Base-by-base conservation (phyloP, 2,888 invertebrate genomes). In the Tromatobia lineatoria region DNA sequence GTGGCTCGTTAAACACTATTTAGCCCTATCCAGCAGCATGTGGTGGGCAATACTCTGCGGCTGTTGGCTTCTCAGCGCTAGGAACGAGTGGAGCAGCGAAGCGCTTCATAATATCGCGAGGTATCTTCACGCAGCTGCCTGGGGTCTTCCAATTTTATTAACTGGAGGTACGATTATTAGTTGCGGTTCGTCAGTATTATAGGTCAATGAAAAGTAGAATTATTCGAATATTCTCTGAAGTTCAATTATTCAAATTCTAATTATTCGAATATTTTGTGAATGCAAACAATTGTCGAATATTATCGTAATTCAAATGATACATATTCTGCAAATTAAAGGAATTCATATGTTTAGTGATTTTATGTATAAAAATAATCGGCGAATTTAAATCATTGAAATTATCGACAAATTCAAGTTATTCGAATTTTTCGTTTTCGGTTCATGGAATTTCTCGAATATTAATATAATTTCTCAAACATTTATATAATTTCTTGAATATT, bases 81-180 rank as follows among this genome's bases (percentile, higher is more conserved):
- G 97, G 61, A 97, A 98, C 92, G 98, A 98, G 92, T 98, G 98
- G 98, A 98, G 98, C 34, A 97, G 98, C 80, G 98, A 98, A 94
- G 98, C 98, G 2, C 95, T 98, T 74, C 98, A 98, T 93, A 96
- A 97, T 69, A 96, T 98, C 38, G 97, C 98, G 0, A 96, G 97
- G 20, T 96, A 98, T 90, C 96, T 98, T 87, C 98, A 98, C 94
- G 96, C 97, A 1, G 96, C 96, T 0, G 97, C 98, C 1, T 99
- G 98, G 98, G 97, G 97, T 82, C 95, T 97, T 89, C 98, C 98
- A 0, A 96, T 98, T 54, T 96, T 97, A 13, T 96, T 98, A 90
- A 97, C 98, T 18, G 97, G 98, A 80, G 97, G 97, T 85, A 90
- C 82, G 66, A 61, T 11, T n/a, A 38, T 18, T 29, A 25, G 57